phyloP scores from a whole-genome alignment of 2,797 vertebrate species.

The Oryzias dopingdopingensis region DNA sequence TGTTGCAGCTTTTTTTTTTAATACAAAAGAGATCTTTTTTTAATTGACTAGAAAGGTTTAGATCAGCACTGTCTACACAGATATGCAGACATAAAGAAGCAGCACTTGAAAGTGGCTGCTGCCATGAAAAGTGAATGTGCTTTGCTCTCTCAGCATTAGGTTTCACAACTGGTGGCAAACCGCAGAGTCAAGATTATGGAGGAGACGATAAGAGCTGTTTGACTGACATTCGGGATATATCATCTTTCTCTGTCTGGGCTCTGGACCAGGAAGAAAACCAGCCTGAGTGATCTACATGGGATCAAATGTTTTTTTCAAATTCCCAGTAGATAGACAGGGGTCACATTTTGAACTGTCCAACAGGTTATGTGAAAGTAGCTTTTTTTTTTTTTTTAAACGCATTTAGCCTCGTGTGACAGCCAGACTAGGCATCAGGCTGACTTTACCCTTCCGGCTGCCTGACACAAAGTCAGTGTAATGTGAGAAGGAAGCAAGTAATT shows the following conservation, averaged over 20 bases:
- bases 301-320: slow-evolving; percentile 29
- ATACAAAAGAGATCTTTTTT: slow-evolving; percentile 41
- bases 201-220: slow-evolving; percentile 65
- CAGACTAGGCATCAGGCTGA: neutral
- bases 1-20: slow-evolving; percentile 28
- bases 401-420: neutral
- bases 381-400: neutral
- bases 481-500: slow-evolving; percentile 8
- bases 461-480: slow-evolving; percentile 5
- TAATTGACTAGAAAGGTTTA: slow-evolving; percentile 25
- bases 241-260: slow-evolving; percentile 37
- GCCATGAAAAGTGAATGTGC: slow-evolving; percentile 57
- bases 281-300: slow-evolving; percentile 15
- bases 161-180: slow-evolving; percentile 60
- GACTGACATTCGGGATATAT: slow-evolving; percentile 51
- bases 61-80: slow-evolving; percentile 34
- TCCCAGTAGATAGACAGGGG: neutral
- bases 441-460: slow-evolving; percentile 2
- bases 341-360: slow-evolving; percentile 7
- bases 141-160: slow-evolving; percentile 39
- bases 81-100: slow-evolving; percentile 62
- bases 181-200: slow-evolving; percentile 56
- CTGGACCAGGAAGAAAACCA: slow-evolving; percentile 16
- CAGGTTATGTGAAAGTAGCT: neutral
- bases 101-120: slow-evolving; percentile 55